These are phyloP conservation scores for Diadromus collaris DNA, from an alignment of 2,888 invertebrate species.

Conservation along the genomic window DNA sequence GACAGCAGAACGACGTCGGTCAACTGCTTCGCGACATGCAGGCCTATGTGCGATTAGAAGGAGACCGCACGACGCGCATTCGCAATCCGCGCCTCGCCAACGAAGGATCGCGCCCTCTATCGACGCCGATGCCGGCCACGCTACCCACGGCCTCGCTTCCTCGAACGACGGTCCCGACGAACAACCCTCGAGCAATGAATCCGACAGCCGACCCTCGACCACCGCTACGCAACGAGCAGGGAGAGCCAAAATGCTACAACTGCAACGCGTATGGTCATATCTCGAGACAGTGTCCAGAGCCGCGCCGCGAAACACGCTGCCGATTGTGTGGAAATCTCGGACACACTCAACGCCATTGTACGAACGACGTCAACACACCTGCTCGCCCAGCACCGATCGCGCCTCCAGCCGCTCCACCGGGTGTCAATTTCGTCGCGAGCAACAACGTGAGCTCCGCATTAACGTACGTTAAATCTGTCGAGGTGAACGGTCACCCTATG, in stretches of 20 bases:
- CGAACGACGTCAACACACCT: not conserved
- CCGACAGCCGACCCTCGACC: not conserved
- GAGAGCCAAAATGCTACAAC: slow-evolving; percentile 1
- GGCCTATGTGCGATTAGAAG: too few relatives aligned
- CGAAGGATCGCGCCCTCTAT: not conserved
- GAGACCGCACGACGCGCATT: not conserved
- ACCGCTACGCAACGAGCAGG: not conserved
- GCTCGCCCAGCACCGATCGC: not conserved
- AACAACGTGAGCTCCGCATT: not conserved
- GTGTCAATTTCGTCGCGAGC: not conserved
- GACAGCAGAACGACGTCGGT: too few relatives aligned
- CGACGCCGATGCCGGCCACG: not conserved
- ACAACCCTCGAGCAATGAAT: not conserved
- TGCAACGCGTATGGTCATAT: not conserved
- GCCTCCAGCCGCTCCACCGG: not conserved
- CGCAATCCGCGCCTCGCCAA: not conserved
- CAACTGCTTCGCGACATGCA: too few relatives aligned
- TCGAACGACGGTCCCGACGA: not conserved
- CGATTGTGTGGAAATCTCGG: not conserved
- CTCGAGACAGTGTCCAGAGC: not conserved
- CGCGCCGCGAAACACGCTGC: not conserved
- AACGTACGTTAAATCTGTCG: slow-evolving; percentile 22
- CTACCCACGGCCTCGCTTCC: not conserved
- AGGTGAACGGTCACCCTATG: slow-evolving; percentile 11
- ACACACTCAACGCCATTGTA: not conserved